Evolutionary conservation across 37 sponge, comb jelly and placozoan species (phyloP).

Genomic region (Aplysina aerophoba): DNA sequence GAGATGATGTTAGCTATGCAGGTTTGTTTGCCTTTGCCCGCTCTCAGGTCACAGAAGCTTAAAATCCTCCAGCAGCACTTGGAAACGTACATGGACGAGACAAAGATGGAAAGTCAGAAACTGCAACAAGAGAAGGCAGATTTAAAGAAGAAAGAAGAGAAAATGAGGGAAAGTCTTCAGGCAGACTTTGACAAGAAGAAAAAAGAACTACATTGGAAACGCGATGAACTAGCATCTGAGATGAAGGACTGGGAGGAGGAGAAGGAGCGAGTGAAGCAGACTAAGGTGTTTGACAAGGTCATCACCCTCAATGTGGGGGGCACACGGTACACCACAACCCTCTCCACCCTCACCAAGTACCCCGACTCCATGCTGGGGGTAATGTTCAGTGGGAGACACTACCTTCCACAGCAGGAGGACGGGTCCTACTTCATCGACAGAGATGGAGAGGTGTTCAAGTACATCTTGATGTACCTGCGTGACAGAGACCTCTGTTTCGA

Average conservation of each 20-base stretch:
- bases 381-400: slow-evolving; percentile 39
- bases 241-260: slow-evolving; percentile 20
- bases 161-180: not conserved
- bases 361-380: slow-evolving; percentile 37
- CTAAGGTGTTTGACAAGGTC: slow-evolving; percentile 19
- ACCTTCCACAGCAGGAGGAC: slow-evolving; percentile 24
- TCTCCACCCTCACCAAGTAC: slow-evolving; percentile 16
- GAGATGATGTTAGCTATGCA: too few relatives aligned
- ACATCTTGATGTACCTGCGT: not conserved
- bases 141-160: not conserved
- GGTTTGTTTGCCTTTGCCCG: too few relatives aligned
- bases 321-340: not conserved
- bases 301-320: slow-evolving; percentile 21
- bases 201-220: too few relatives aligned
- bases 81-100: too few relatives aligned
- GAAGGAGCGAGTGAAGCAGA: not conserved
- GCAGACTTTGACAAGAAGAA: not conserved
- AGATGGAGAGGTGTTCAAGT: slow-evolving; percentile 7
- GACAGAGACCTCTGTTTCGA: not conserved
- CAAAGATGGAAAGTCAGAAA: too few relatives aligned
- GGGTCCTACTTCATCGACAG: slow-evolving; percentile 41
- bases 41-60: too few relatives aligned
- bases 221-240: not conserved
- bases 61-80: too few relatives aligned
- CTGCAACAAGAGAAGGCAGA: too few relatives aligned